phyloP scores from a whole-genome alignment of 1,140 invertebrate species.

The Goniozus legneri region DNA sequence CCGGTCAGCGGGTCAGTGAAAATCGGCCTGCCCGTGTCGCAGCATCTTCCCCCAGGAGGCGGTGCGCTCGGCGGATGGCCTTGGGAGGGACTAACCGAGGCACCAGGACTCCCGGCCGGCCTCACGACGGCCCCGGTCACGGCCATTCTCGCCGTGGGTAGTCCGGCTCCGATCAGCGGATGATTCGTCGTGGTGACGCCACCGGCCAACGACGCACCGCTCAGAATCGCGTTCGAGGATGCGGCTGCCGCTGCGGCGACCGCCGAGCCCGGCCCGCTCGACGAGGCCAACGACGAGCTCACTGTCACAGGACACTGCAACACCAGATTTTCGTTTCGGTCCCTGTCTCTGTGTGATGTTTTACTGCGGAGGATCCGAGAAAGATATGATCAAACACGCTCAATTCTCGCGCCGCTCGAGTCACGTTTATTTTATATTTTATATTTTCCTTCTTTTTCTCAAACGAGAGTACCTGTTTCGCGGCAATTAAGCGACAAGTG shows the following conservation, averaged over 20 bases:
- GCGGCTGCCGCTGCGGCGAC: no score
- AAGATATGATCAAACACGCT: conserved; percentile 1
- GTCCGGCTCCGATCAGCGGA: conserved; percentile 44
- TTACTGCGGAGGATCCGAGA: conserved; percentile 1
- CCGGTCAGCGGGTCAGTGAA: conserved; percentile 90
- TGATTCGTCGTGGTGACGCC: conserved; percentile 26
- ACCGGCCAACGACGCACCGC: conserved; percentile 44
- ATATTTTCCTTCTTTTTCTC: background rate
- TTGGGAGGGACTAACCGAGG: conserved; percentile 49
- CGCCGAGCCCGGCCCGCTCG: no score
- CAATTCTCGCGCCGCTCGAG: no score
- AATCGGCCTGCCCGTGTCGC: conserved; percentile 86
- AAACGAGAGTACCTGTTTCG: no score
- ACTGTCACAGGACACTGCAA: conserved; percentile 53
- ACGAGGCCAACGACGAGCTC: conserved; percentile 60
- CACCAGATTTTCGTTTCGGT: no score
- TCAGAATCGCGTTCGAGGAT: conserved; percentile 47
- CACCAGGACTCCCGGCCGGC: conserved; percentile 47
- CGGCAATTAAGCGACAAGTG: no score
- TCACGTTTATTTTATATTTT: no score
- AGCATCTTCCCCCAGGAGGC: conserved; percentile 65
- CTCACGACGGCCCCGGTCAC: conserved; percentile 49
- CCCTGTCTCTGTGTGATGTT: background rate
- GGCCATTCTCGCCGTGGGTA: conserved; percentile 51
- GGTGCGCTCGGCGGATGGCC: conserved; percentile 43